Evolutionary conservation across 2,797 vertebrate genomes (phyloP), one percentile per base, ranked within the genome.

Genomic region (Pitangus sulphuratus): DNA sequence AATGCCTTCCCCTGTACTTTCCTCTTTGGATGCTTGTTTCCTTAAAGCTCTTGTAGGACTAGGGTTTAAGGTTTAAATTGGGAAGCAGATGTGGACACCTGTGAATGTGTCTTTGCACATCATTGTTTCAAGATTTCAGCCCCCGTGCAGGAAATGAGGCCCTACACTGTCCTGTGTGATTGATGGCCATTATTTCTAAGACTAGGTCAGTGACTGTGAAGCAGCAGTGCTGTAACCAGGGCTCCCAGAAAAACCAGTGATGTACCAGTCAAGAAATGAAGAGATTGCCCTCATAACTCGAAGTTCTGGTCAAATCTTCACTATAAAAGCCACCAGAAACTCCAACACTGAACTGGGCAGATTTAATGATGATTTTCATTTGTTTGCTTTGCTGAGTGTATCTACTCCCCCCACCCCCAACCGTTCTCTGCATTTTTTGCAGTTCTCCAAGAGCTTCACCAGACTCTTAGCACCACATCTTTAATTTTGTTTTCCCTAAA

Each of bases 1-100:
- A 47, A 80, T 30, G 83, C 90, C 94, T 95, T 94, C 89, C 83
- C 93, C 96, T 82, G 83, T 48, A 91, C 72, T 88, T 93, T 87
- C 40, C 71, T 93, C 89, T 84, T 80, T 70, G 80, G 85, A 51
- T 35, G 47, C 44, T 88, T 5, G 0, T 81, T 93, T 91, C 45
- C 95, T 92, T 92, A 84, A 62, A 89, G 82, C 61, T 71, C 76
- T 85, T 35, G 56, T 35, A 74, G 70, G 74, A 60, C 22, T 30
- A 19, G 44, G 16, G 39, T 40, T 87, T 89, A 56, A 91, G 65
- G 79, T 79, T 93, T 87, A 79, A 91, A 91, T 58, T 79, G 51
- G 74, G 87, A 94, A 95, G 91, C 62, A 88, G 74, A 90, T n/a
- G 83, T 53, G 85, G 77, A 75, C 74, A 58, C 87, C 74, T 89